Percentiles rank a stretch among this genome's conserved stretches.
Evolutionary conservation across 64 coral and sea anemone species (phyloP).

Genomic region (Montipora efflorescens): DNA sequence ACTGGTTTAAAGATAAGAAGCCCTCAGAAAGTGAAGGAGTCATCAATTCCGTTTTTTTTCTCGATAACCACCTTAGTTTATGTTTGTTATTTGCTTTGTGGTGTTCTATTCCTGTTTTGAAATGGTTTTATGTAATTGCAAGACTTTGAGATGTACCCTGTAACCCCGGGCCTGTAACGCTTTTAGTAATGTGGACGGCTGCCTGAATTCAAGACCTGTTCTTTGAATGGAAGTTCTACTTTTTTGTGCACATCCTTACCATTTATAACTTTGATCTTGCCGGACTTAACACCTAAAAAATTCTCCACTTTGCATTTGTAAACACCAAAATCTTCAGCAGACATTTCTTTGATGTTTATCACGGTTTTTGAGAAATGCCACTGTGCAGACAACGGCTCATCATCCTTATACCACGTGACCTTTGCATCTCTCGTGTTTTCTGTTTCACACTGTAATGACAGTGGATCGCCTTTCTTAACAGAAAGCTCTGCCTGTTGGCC

Average conservation of each 20-base stretch:
- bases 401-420: conserved; percentile 35
- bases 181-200: too few relatives aligned
- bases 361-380: neutral
- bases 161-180: too few relatives aligned
- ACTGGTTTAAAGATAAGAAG: too few relatives aligned
- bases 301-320: conserved; percentile 34
- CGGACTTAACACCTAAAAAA: neutral
- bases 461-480: neutral
- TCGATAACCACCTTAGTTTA: too few relatives aligned
- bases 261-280: conserved; percentile 18
- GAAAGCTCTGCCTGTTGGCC: neutral
- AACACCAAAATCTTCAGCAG: conserved; percentile 18
- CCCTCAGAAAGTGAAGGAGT: too few relatives aligned
- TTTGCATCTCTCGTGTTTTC: neutral
- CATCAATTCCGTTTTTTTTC: too few relatives aligned
- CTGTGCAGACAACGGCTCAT: neutral
- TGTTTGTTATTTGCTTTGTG: too few relatives aligned
- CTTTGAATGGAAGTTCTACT: neutral
- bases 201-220: neutral
- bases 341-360: conserved; percentile 14
- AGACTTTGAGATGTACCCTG: too few relatives aligned
- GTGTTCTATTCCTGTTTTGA: too few relatives aligned
- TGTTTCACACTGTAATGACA: conserved; percentile 37
- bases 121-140: too few relatives aligned
- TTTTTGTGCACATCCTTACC: neutral